Conservation (phyloP, 2,797 vertebrate species). For the Aeoliscus strigatus region DNA sequence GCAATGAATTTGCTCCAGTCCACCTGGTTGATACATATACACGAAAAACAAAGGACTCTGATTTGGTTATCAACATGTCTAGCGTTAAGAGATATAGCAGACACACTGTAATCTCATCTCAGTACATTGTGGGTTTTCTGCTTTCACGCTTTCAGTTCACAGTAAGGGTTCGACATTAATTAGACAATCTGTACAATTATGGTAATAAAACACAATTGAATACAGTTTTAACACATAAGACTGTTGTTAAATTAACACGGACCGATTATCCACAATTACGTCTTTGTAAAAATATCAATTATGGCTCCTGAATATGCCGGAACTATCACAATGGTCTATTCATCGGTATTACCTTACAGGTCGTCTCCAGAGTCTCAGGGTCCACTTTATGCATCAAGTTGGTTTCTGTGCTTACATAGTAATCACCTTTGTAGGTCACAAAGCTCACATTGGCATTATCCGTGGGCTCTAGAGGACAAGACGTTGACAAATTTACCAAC, state of each 20-base stretch:
- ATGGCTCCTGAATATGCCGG: no score
- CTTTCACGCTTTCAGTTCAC: no score
- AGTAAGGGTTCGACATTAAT: no score
- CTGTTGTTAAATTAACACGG: no score
- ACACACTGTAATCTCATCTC: no score
- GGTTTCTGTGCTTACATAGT: conserved; percentile 84
- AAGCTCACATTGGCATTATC: conserved; percentile 85
- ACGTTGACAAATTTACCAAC: neutral
- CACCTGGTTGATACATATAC: conserved; percentile 68
- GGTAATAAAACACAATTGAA: no score
- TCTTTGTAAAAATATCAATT: neutral
- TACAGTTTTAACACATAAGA: no score
- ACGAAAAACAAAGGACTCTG: neutral
- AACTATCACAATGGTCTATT: no score
- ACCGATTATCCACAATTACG: neutral
- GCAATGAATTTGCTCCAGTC: conserved; percentile 88
- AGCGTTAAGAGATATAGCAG: no score
- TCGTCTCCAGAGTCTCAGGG: conserved; percentile 77
- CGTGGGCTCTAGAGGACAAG: conserved; percentile 64
- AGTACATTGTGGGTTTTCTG: no score
- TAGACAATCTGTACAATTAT: no score
- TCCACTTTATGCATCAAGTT: conserved; percentile 84
- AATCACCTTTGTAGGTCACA: conserved; percentile 86
- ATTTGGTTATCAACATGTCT: no score
- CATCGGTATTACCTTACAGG: conserved; percentile 73